Percentiles rank a stretch among this genome's conserved stretches.
Conservation (phyloP, 2,888 invertebrate species). For the Helobdella robusta region DNA sequence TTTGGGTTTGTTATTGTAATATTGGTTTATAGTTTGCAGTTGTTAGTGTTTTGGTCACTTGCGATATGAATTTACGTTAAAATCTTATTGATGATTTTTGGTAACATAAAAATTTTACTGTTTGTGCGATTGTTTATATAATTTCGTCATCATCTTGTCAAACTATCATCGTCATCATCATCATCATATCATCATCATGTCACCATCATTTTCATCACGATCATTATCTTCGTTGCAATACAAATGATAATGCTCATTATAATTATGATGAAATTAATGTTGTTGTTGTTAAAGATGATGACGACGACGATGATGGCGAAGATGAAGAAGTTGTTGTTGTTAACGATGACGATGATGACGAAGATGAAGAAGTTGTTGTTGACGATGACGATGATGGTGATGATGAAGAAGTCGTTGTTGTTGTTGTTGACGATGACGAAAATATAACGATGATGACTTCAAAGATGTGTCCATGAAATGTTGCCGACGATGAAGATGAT, state of each 20-base stretch:
- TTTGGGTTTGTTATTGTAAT: too few species aligned
- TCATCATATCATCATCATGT: background rate
- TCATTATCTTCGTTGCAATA: background rate
- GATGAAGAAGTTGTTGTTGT: background rate
- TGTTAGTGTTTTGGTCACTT: too few species aligned
- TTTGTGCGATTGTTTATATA: too few species aligned
- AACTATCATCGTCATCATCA: constrained; percentile 11
- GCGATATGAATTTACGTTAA: too few species aligned
- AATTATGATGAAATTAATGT: constrained; percentile 1
- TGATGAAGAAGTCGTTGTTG: background rate
- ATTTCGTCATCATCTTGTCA: too few species aligned
- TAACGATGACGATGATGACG: constrained; percentile 4
- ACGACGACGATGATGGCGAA: constrained; percentile 1
- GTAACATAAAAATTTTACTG: too few species aligned
- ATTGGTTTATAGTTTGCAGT: too few species aligned
- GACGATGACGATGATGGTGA: constrained; percentile 3
- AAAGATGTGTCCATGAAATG: too few species aligned
- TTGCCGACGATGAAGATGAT: constrained; percentile 9
- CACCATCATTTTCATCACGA: background rate
- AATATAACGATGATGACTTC: background rate
- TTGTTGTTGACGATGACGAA: background rate
- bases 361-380: background rate
- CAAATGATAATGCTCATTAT: constrained; percentile 2
- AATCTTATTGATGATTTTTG: too few species aligned
- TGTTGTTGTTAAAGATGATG: background rate